These are phyloP conservation scores for Coecobrya sp. DNA, from an alignment of 2,888 invertebrate species.

Conservation along the genomic window DNA sequence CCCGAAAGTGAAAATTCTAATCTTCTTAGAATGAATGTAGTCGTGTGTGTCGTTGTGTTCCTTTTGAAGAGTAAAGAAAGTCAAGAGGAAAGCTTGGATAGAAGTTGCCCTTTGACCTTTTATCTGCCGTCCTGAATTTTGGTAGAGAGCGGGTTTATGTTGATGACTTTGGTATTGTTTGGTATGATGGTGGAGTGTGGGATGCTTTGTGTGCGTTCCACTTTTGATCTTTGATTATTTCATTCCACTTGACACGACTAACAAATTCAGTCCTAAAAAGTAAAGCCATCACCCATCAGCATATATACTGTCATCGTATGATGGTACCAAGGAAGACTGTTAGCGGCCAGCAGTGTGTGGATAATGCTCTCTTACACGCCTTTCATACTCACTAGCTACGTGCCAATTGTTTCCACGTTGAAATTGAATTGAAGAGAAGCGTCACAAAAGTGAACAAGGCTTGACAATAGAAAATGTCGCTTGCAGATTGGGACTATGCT, in stretches of 20 bases:
- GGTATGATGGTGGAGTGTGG: not conserved
- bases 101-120: not conserved
- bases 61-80: not conserved
- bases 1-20: slow-evolving; percentile 1
- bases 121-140: not conserved
- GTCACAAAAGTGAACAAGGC: not conserved
- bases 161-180: not conserved
- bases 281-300: not conserved
- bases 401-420: slow-evolving; percentile 2
- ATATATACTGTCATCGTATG: not conserved
- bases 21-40: not conserved
- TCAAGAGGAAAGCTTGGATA: not conserved
- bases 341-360: too few relatives aligned
- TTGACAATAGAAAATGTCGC: slow-evolving; percentile 36
- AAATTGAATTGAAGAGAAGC: slow-evolving; percentile 25
- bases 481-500: too few relatives aligned
- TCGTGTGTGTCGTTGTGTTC: not conserved
- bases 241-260: slow-evolving; percentile 23
- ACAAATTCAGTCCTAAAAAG: not conserved
- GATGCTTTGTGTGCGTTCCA: not conserved
- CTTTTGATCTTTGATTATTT: slow-evolving; percentile 29
- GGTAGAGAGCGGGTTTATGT: not conserved
- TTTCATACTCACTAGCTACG: slow-evolving; percentile 3
- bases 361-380: not conserved
- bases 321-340: too few relatives aligned